Evolutionary conservation across 2,888 invertebrate species (phyloP).

Genomic region (Labia minor): DNA sequence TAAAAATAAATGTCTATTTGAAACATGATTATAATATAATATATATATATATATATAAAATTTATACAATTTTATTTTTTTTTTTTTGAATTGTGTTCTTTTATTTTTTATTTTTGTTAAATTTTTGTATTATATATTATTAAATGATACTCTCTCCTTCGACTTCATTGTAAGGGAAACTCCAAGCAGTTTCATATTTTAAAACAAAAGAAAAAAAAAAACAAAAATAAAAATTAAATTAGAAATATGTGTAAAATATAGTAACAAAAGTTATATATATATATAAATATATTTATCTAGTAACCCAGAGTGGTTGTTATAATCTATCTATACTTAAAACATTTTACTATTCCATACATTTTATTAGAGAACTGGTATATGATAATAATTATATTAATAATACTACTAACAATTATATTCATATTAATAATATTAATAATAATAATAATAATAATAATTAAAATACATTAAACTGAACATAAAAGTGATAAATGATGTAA

Average conservation of each 20-base stretch:
- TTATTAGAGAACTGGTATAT: background rate
- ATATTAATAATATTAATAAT: background rate
- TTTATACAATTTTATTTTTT: background rate
- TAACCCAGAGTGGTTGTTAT: background rate
- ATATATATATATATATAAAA: background rate
- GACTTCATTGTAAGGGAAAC: constrained; percentile 24
- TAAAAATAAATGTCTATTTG: too few relatives aligned
- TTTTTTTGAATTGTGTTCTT: too few relatives aligned
- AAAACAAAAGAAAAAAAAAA: background rate
- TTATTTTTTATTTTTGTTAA: too few relatives aligned
- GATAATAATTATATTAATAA: too few relatives aligned
- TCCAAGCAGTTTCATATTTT: constrained; percentile 24
- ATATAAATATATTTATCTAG: background rate
- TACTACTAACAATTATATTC: too few relatives aligned
- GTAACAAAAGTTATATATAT: background rate
- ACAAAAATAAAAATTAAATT: background rate
- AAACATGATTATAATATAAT: background rate
- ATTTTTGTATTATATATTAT: background rate
- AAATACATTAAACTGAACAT: background rate
- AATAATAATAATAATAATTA: background rate
- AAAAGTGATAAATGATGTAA: background rate
- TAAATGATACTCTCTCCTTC: constrained; percentile 18
- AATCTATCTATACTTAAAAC: background rate
- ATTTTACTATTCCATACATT: background rate
- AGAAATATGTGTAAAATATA: background rate